phyloP scores from a whole-genome alignment of 1,140 invertebrate species.

The Bombus fervidus region DNA sequence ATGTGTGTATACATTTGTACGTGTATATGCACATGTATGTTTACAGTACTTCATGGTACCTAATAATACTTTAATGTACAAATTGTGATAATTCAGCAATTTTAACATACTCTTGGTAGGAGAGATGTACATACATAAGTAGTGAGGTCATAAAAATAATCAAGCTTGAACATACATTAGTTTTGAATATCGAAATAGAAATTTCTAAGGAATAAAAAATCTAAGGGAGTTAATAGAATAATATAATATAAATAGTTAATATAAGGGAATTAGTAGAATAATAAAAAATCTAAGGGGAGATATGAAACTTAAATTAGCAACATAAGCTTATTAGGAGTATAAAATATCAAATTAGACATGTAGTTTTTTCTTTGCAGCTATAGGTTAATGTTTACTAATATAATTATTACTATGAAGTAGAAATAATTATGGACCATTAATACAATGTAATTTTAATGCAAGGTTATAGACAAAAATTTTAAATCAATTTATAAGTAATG shows the following conservation, averaged over 20 bases:
- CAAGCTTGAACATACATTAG: not conserved
- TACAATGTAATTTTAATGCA: not conserved
- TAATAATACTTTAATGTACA: not conserved
- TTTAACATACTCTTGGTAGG: not conserved
- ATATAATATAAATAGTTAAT: too few species aligned
- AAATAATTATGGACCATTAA: not conserved
- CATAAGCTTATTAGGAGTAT: not conserved
- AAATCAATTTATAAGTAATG: not conserved
- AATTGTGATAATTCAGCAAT: conserved; percentile 19
- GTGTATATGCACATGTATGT: not conserved
- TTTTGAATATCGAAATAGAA: not conserved
- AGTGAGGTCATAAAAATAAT: not conserved
- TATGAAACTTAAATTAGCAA: not conserved
- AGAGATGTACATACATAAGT: not conserved
- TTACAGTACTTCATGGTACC: not conserved
- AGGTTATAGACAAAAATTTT: too few species aligned
- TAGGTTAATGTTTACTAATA: not conserved
- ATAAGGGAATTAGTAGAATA: too few species aligned
- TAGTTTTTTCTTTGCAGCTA: not conserved
- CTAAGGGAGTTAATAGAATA: too few species aligned
- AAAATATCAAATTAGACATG: not conserved
- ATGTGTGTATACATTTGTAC: not conserved
- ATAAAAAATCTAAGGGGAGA: not conserved
- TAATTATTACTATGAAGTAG: not conserved
- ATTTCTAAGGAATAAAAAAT: not conserved